phyloP scores from a whole-genome alignment of 2,113 vertebrate species.

The Bufo bufo region DNA sequence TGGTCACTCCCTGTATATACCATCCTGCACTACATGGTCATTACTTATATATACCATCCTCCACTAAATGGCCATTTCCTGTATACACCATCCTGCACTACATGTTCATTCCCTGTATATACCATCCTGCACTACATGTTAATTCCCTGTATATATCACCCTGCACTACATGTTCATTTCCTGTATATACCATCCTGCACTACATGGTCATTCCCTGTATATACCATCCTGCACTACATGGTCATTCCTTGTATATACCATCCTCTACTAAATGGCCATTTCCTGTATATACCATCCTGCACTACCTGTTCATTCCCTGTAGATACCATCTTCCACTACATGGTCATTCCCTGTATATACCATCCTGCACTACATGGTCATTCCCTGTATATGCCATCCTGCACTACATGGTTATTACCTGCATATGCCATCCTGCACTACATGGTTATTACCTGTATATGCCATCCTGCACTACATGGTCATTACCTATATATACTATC shows the following conservation, averaged over 20 bases:
- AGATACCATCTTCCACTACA: neutral
- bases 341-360: neutral
- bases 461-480: neutral
- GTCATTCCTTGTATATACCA: neutral
- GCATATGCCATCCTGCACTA: neutral
- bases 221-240: neutral
- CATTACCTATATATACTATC: neutral
- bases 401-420: neutral
- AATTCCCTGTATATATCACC: neutral
- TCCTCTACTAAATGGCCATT: neutral
- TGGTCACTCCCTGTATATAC: neutral
- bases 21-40: neutral
- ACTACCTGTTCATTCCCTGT: neutral
- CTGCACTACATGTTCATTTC: neutral
- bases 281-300: neutral
- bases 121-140: neutral
- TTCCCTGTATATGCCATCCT: neutral
- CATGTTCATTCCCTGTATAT: neutral
- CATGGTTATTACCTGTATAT: neutral
- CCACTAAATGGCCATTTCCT: neutral
- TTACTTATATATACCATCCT: neutral
- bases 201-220: too few species aligned
- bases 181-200: neutral
- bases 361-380: neutral
- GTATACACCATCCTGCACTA: neutral